Conservation (phyloP, 2,797 vertebrate species). For the Myotis pilosus region DNA sequence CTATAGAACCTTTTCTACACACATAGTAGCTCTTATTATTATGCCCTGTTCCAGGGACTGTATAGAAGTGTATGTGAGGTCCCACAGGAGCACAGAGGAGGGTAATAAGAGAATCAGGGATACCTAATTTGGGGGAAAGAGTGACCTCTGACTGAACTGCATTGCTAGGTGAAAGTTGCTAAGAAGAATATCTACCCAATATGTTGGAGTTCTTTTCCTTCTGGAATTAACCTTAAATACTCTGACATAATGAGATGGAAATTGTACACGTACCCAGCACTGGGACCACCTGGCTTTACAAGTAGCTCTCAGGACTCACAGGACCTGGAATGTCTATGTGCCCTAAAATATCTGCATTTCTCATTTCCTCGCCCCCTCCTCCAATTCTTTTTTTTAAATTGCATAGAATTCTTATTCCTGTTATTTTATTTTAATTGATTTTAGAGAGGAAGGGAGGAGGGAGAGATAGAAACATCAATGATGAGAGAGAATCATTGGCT, state of each 20-base stretch:
- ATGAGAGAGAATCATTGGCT: too few species aligned
- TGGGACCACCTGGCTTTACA: background rate
- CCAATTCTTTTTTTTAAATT: background rate
- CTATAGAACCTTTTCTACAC: background rate
- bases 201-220: background rate
- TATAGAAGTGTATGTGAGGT: background rate
- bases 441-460: too few species aligned
- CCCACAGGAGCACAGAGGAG: background rate
- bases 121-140: background rate
- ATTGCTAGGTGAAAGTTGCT: background rate
- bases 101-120: background rate
- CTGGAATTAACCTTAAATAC: background rate
- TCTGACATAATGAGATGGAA: background rate
- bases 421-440: too few species aligned
- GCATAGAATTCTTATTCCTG: too few species aligned
- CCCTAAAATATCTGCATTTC: background rate
- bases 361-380: background rate
- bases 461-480: too few species aligned
- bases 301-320: background rate
- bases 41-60: background rate
- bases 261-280: background rate
- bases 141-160: background rate
- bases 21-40: background rate
- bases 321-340: background rate
- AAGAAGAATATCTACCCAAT: background rate